A percentile compares a stretch with the other conserved stretches of the same genome.
These are phyloP conservation scores for Pontoporia blainvillei DNA, from an alignment of 2,113 vertebrate species.

Conservation along the genomic window DNA sequence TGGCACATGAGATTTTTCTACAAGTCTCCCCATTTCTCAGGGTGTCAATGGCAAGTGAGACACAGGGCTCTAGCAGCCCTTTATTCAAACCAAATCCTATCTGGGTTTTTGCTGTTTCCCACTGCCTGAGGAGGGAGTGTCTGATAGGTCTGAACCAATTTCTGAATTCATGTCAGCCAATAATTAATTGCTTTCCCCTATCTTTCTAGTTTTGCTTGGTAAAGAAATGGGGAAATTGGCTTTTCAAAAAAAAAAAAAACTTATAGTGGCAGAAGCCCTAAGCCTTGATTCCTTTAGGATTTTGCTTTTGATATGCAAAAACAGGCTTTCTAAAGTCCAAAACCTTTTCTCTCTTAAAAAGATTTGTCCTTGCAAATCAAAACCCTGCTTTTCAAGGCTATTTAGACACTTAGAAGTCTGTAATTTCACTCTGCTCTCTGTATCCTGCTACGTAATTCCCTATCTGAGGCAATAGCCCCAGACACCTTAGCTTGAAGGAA, in stretches of 20 bases:
- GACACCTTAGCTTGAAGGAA: neutral
- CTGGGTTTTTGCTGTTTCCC: neutral
- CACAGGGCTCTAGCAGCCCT: neutral
- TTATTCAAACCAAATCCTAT: neutral
- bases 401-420: neutral
- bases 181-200: neutral
- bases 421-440: conserved; percentile 27
- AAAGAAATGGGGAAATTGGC: neutral
- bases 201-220: neutral
- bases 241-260: neutral
- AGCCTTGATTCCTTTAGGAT: conserved; percentile 23
- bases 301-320: conserved; percentile 64
- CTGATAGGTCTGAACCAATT: neutral
- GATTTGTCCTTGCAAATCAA: conserved; percentile 55
- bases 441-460: neutral
- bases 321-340: conserved; percentile 44
- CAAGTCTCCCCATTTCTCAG: neutral
- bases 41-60: neutral
- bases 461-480: neutral
- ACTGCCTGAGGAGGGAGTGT: neutral
- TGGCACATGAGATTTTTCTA: neutral
- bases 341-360: conserved; percentile 68
- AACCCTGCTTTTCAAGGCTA: conserved; percentile 34
- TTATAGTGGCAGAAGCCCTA: neutral
- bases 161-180: neutral